phyloP scores from a whole-genome alignment of 2,888 invertebrate genomes.

The Leucoma salicis region DNA sequence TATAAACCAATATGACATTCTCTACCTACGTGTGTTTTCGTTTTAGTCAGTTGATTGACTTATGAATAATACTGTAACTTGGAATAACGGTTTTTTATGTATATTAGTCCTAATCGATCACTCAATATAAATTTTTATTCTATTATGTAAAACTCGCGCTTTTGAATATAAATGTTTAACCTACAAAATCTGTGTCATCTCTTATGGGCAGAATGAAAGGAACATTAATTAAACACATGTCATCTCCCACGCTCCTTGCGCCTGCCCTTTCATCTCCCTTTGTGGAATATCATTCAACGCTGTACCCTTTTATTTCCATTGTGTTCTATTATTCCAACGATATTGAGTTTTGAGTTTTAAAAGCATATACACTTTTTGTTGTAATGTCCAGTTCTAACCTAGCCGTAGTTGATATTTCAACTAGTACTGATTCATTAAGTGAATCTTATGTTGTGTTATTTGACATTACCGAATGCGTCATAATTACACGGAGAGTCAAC shows the following conservation, averaged over 20 bases:
- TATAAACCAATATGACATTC: not conserved
- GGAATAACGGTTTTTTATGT: constrained; percentile 1
- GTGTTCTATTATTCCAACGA: constrained; percentile 17
- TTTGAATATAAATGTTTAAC: constrained; percentile 35
- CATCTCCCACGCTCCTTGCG: constrained; percentile 49
- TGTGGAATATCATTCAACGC: constrained; percentile 42
- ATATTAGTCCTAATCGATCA: constrained; percentile 3
- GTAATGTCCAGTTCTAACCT: too few relatives aligned
- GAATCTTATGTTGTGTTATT: too few relatives aligned
- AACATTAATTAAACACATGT: constrained; percentile 60
- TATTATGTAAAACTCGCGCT: constrained; percentile 14
- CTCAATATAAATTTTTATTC: constrained; percentile 16
- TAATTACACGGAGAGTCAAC: too few relatives aligned
- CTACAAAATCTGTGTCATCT: constrained; percentile 47
- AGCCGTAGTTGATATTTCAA: too few relatives aligned
- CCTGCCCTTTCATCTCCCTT: constrained; percentile 40
- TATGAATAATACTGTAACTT: constrained; percentile 17
- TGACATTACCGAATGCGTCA: too few relatives aligned
- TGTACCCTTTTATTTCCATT: constrained; percentile 34
- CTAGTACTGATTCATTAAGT: too few relatives aligned
- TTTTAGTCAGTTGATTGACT: constrained; percentile 19
- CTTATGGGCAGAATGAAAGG: constrained; percentile 41
- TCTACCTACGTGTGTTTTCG: not conserved
- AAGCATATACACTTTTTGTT: not conserved
- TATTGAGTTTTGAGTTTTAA: constrained; percentile 11